phyloP scores from a whole-genome alignment of 2,797 vertebrate genomes.

The Anguilla obscura region DNA sequence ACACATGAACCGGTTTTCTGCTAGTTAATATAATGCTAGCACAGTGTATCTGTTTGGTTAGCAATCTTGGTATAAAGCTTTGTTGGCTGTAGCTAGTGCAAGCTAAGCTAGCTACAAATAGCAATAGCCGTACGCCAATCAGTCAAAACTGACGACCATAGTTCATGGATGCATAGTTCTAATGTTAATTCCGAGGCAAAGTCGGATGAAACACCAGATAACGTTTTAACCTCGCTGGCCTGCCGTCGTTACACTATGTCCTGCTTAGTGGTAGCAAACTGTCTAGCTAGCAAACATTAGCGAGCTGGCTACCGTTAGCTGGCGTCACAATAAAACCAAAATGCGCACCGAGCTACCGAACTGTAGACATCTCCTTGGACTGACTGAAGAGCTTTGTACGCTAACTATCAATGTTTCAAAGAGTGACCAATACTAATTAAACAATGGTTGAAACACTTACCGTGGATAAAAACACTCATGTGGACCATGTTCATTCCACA shows the following conservation, averaged over 20 bases:
- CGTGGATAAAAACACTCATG: neutral
- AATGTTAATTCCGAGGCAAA: neutral
- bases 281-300: neutral
- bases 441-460: neutral
- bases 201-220: neutral
- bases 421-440: neutral
- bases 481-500: constrained; percentile 16
- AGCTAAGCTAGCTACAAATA: neutral
- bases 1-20: too few relatives aligned
- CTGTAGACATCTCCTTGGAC: neutral
- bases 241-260: neutral
- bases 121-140: neutral
- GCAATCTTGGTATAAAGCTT: neutral
- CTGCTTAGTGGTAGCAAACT: neutral
- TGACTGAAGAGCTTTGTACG: neutral
- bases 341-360: neutral
- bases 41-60: neutral
- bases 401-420: neutral
- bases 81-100: neutral
- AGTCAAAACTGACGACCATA: neutral
- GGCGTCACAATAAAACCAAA: neutral
- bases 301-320: neutral
- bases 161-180: neutral
- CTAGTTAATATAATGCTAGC: neutral
- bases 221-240: neutral